These are phyloP conservation scores for Brachirus orientalis DNA, from an alignment of 2,113 vertebrate genomes.

Conservation along the genomic window DNA sequence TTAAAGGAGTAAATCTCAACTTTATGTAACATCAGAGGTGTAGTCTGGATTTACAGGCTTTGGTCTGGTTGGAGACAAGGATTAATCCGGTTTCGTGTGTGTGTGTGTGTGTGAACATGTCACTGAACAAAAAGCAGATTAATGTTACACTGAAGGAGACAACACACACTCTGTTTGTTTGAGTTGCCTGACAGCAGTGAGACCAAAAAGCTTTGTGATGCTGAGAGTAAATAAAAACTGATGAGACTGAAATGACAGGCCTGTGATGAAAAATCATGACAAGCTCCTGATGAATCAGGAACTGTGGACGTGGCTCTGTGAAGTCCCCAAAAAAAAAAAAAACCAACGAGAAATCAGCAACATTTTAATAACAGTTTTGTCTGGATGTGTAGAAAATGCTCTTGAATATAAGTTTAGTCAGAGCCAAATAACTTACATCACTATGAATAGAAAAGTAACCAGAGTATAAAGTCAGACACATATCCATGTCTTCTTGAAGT, in stretches of 20 bases:
- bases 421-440: neutral
- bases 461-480: too few species aligned
- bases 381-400: neutral
- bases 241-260: conserved; percentile 31
- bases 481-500: too few species aligned
- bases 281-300: conserved; percentile 23
- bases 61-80: conserved; percentile 6
- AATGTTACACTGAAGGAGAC: conserved; percentile 27
- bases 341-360: neutral
- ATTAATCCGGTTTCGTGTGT: conserved; percentile 28
- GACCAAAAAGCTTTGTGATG: conserved; percentile 38
- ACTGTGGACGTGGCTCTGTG: neutral
- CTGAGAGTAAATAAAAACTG: conserved; percentile 33
- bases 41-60: conserved; percentile 9
- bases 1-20: conserved; percentile 22
- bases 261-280: conserved; percentile 51
- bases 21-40: conserved; percentile 8
- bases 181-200: conserved; percentile 45
- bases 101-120: neutral
- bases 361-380: neutral
- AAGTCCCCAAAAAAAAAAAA: neutral
- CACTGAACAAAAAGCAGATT: conserved; percentile 34
- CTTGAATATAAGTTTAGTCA: too few species aligned
- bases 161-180: conserved; percentile 42
- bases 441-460: too few species aligned